A percentile compares a stretch with the other conserved stretches of the same genome.
phyloP scores from a whole-genome alignment of 2,113 vertebrate genomes.

The Pholis gunnellus region DNA sequence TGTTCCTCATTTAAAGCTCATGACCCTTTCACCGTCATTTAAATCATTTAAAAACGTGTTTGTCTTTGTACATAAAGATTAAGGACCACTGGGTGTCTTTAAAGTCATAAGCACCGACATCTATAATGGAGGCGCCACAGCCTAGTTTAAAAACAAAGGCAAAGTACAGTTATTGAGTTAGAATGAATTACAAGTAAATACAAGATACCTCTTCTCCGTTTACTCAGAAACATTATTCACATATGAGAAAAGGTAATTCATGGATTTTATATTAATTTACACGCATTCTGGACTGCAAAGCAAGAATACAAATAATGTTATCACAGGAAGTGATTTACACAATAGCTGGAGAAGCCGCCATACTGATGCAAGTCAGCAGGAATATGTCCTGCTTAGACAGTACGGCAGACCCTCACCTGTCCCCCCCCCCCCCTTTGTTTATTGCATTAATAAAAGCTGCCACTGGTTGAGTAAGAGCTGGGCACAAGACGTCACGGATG shows the following conservation, averaged over 20 bases:
- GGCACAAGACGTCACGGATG: not conserved
- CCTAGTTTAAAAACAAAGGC: not conserved
- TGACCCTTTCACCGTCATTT: constrained; percentile 21
- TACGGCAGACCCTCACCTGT: constrained; percentile 13
- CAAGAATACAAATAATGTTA: constrained; percentile 1
- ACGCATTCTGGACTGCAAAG: not conserved
- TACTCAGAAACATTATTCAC: not conserved
- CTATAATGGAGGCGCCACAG: not conserved
- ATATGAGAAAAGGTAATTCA: not conserved
- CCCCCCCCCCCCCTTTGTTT: constrained; percentile 41
- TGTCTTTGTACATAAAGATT: constrained; percentile 11
- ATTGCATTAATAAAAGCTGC: constrained; percentile 40
- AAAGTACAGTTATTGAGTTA: not conserved
- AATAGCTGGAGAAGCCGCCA: not conserved
- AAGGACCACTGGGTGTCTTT: not conserved
- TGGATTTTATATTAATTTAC: not conserved
- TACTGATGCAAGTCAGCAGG: constrained; percentile 3
- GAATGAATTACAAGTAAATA: not conserved
- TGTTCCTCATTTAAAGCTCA: constrained; percentile 33
- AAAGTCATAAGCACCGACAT: not conserved
- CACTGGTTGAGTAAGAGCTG: not conserved
- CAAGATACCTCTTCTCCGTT: not conserved
- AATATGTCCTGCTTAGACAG: constrained; percentile 1
- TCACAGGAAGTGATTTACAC: constrained; percentile 31
- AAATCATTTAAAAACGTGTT: not conserved